Conservation (phyloP, 2,113 vertebrate species). For the Spheniscus mendiculus region DNA sequence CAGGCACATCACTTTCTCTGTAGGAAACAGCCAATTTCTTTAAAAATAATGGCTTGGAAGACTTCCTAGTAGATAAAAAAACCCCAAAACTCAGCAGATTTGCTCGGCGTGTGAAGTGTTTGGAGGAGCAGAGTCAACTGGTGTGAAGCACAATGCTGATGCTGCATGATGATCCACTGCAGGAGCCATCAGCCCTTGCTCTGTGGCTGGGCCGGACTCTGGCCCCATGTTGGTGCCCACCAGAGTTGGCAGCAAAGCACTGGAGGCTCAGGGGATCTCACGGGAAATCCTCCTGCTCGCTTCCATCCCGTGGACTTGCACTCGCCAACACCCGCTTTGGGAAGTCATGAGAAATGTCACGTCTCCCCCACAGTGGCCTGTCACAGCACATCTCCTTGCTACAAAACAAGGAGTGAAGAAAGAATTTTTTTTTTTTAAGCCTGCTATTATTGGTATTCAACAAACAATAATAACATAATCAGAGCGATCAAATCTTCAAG, state of each 20-base stretch:
- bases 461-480: conserved; percentile 37
- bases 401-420: not conserved
- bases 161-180: fast-evolving
- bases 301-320: fast-evolving
- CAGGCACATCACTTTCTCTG: not conserved
- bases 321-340: fast-evolving
- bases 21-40: not conserved
- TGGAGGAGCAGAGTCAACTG: not conserved
- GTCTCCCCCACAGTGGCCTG: fast-evolving
- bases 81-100: not conserved
- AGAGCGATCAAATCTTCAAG: conserved; percentile 2
- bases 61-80: not conserved
- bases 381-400: not conserved
- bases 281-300: not conserved
- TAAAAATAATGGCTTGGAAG: not conserved
- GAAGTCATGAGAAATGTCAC: no score
- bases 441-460: not conserved
- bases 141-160: fast-evolving
- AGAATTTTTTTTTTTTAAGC: not conserved
- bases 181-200: not conserved
- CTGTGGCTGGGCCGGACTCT: fast-evolving
- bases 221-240: fast-evolving
- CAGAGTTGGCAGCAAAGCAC: fast-evolving
- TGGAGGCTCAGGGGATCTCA: fast-evolving
- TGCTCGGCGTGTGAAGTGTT: no score